Percentiles rank a stretch among this genome's conserved stretches.
Conservation (phyloP, 2,797 vertebrate genomes). For the Catostomus latipinnis region DNA sequence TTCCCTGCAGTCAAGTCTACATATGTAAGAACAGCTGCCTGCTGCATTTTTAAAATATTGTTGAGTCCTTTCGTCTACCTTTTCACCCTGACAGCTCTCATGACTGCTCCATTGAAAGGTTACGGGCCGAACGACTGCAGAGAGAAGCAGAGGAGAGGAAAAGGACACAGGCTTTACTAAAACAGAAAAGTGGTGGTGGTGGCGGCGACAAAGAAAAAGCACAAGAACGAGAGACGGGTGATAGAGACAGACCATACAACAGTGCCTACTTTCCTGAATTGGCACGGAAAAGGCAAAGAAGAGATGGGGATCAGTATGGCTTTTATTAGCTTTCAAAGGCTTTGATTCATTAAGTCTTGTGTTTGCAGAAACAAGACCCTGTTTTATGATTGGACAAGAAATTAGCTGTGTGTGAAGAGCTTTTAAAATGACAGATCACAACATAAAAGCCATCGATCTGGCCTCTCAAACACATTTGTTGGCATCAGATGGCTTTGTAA, state of each 20-base stretch:
- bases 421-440: constrained; percentile 32
- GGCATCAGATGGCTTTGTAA: constrained; percentile 1
- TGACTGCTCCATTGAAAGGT: constrained; percentile 75
- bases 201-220: constrained; percentile 59
- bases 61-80: background rate
- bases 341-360: background rate
- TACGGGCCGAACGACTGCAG: constrained; percentile 82
- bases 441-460: constrained; percentile 23
- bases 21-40: background rate
- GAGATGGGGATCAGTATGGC: constrained; percentile 68
- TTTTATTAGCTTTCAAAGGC: constrained; percentile 38
- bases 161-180: constrained; percentile 77
- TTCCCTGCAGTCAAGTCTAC: background rate
- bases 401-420: constrained; percentile 11
- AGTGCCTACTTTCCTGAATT: constrained; percentile 87
- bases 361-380: constrained; percentile 4
- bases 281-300: constrained; percentile 78
- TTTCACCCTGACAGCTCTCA: constrained; percentile 2
- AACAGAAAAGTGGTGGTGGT: constrained; percentile 66
- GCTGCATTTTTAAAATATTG: background rate
- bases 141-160: constrained; percentile 81
- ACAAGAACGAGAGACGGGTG: constrained; percentile 66
- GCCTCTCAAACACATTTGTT: background rate
- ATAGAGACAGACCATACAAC: constrained; percentile 85
- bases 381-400: constrained; percentile 22